These are phyloP conservation scores for Neodon shergylaensis DNA, from an alignment of 2,113 vertebrate species.

Conservation along the genomic window DNA sequence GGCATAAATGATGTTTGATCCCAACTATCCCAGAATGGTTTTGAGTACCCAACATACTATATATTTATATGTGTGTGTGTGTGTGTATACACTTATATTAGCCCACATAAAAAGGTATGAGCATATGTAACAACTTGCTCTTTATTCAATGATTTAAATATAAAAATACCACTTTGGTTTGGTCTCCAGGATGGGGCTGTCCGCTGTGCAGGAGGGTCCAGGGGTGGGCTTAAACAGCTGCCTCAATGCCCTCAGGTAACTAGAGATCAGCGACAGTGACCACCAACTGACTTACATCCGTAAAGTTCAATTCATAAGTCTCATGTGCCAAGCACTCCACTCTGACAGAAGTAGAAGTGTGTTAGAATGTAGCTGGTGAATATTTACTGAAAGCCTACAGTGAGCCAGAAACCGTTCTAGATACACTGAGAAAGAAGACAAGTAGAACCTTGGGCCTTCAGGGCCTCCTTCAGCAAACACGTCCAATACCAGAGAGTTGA, in stretches of 20 bases:
- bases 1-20: background rate
- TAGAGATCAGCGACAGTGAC: background rate
- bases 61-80: no score
- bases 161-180: background rate
- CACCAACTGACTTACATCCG: background rate
- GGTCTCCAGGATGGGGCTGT: background rate
- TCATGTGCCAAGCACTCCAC: background rate
- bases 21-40: background rate
- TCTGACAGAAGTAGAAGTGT: background rate
- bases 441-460: background rate
- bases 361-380: background rate
- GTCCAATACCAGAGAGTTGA: background rate
- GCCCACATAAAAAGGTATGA: background rate
- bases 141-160: background rate
- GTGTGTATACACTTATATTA: background rate
- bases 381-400: background rate
- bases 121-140: background rate
- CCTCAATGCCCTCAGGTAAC: background rate
- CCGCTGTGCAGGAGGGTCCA: background rate
- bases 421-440: background rate
- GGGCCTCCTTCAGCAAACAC: background rate
- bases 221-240: background rate
- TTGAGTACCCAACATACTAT: background rate
- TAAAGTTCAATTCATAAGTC: slow-evolving; percentile 20
- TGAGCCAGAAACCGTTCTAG: background rate